These are phyloP conservation scores for Sinocyclocheilus grahami DNA, from an alignment of 2,113 vertebrate species.

Conservation along the genomic window DNA sequence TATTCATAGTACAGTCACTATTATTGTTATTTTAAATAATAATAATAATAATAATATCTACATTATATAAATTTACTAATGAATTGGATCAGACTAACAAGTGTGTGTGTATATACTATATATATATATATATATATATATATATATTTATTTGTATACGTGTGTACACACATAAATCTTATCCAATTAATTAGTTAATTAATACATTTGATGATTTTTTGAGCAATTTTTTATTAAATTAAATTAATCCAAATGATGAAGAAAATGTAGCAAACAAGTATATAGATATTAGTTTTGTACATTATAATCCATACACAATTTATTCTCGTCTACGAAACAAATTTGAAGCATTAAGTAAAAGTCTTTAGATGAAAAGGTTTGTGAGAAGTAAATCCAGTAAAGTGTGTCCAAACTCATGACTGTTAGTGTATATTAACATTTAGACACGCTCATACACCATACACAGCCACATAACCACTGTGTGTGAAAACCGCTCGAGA, in stretches of 20 bases:
- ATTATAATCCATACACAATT: not conserved
- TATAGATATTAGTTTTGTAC: no score
- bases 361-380: not conserved
- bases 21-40: not conserved
- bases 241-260: no score
- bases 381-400: not conserved
- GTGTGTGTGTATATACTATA: no score
- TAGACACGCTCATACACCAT: not conserved
- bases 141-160: no score
- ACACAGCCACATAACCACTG: not conserved
- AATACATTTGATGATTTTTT: no score
- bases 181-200: no score
- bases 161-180: no score
- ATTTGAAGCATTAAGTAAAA: not conserved
- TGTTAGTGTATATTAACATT: not conserved
- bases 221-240: no score
- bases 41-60: not conserved
- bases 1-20: not conserved
- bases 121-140: no score
- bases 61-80: no score
- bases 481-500: not conserved
- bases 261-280: no score
- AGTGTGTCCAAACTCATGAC: slow-evolving; percentile 2
- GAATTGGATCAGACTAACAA: no score
- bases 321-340: not conserved